Conservation (phyloP, 2,113 vertebrate species). For the Datnioides undecimradiatus region DNA sequence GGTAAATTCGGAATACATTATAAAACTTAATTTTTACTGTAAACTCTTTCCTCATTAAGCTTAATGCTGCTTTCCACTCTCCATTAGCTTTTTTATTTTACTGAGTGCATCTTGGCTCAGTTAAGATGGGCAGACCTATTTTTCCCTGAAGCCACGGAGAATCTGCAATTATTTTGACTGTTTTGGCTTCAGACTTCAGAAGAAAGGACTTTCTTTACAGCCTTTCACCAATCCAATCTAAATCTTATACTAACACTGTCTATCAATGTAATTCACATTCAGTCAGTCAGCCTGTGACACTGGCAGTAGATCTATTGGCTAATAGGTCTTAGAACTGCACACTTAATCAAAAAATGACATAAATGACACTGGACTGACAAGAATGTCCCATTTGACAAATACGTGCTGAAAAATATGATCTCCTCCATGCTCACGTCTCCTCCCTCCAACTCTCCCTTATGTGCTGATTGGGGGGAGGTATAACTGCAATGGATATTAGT, state of each 20-base stretch:
- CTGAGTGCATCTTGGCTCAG: background rate
- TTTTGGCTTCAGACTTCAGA: background rate
- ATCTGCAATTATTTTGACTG: background rate
- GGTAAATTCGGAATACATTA: background rate
- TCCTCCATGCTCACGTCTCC: background rate
- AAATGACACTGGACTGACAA: slow-evolving; percentile 3
- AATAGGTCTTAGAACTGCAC: background rate
- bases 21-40: background rate
- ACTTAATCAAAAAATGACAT: background rate
- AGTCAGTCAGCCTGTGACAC: background rate
- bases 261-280: background rate
- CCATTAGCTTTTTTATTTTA: background rate
- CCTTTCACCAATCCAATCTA: background rate
- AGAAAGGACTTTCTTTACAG: too few relatives aligned
- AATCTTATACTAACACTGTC: background rate
- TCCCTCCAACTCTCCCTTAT: background rate
- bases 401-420: background rate
- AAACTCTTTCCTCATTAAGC: background rate
- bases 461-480: background rate
- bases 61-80: background rate
- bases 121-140: background rate
- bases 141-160: too few relatives aligned
- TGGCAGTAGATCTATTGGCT: background rate
- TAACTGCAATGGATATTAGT: background rate
- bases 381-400: background rate